Percentiles rank a stretch among this genome's conserved stretches.
Conservation (phyloP, 2,113 vertebrate species). For the Siphamia tubifer region DNA sequence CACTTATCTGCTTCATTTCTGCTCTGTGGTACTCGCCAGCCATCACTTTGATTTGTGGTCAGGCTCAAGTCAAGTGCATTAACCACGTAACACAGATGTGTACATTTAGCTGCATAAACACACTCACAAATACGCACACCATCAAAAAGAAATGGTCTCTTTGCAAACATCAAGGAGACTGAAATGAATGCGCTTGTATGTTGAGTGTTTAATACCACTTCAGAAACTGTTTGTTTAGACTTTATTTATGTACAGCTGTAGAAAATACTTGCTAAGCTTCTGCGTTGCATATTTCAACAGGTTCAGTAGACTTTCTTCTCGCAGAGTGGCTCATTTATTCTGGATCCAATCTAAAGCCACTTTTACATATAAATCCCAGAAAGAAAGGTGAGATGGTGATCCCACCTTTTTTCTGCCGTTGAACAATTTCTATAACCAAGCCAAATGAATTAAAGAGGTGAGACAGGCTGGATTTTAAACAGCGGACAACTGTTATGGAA, state of each 20-base stretch:
- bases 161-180: slow-evolving; percentile 49
- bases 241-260: background rate
- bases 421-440: too few relatives aligned
- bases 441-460: too few relatives aligned
- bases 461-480: too few relatives aligned
- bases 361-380: too few relatives aligned
- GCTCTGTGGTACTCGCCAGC: slow-evolving; percentile 64
- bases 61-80: slow-evolving; percentile 58
- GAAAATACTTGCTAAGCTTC: slow-evolving; percentile 17
- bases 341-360: slow-evolving; percentile 3
- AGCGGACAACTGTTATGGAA: too few relatives aligned
- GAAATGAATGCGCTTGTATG: slow-evolving; percentile 35
- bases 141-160: slow-evolving; percentile 44
- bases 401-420: too few relatives aligned
- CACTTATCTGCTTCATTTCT: slow-evolving; percentile 67
- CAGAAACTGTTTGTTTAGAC: slow-evolving; percentile 33
- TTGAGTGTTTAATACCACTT: slow-evolving; percentile 26
- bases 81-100: slow-evolving; percentile 57
- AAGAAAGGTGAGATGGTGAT: too few relatives aligned
- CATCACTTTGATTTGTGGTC: slow-evolving; percentile 77
- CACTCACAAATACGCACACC: slow-evolving; percentile 3
- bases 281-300: slow-evolving; percentile 22
- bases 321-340: slow-evolving; percentile 37
- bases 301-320: slow-evolving; percentile 14
- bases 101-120: slow-evolving; percentile 38